phyloP scores from a whole-genome alignment of 2,797 vertebrate species.

The Fringilla coelebs region DNA sequence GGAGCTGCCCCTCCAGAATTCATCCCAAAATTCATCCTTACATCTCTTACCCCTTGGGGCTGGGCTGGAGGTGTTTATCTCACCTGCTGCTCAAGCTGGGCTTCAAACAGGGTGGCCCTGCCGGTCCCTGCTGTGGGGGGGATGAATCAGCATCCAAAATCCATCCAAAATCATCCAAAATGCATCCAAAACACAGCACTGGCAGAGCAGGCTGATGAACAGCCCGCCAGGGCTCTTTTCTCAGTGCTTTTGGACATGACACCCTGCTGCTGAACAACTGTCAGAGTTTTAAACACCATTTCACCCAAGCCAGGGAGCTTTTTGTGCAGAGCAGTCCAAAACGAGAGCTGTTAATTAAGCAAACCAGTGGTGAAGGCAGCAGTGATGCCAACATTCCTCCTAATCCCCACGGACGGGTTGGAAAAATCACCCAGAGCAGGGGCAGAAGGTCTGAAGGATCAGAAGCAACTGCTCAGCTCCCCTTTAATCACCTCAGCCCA shows the following conservation, averaged over 20 bases:
- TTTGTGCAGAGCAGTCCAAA: neutral
- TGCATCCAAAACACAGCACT: neutral
- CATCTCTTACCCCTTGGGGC: neutral
- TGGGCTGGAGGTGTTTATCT: neutral
- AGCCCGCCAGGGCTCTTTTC: neutral
- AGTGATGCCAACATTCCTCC: neutral
- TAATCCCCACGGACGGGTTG: rapidly evolving
- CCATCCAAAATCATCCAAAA: neutral
- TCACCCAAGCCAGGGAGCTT: neutral
- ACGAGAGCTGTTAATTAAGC: neutral
- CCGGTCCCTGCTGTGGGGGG: rapidly evolving
- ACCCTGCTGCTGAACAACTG: neutral
- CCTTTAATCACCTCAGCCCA: neutral
- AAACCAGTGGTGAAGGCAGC: neutral
- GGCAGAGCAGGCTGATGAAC: neutral
- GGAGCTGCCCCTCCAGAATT: neutral
- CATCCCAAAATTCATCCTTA: too few relatives aligned
- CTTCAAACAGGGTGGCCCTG: neutral
- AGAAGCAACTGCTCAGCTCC: neutral
- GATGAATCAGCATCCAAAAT: neutral
- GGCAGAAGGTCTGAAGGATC: neutral
- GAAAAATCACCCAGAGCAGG: neutral
- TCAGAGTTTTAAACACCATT: neutral
- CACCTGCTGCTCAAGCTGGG: rapidly evolving
- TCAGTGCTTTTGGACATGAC: neutral